Evolutionary conservation across 2,797 vertebrate genomes (phyloP), one percentile per base, ranked within the genome.

Genomic region (Mormyrus proboscirostris): DNA sequence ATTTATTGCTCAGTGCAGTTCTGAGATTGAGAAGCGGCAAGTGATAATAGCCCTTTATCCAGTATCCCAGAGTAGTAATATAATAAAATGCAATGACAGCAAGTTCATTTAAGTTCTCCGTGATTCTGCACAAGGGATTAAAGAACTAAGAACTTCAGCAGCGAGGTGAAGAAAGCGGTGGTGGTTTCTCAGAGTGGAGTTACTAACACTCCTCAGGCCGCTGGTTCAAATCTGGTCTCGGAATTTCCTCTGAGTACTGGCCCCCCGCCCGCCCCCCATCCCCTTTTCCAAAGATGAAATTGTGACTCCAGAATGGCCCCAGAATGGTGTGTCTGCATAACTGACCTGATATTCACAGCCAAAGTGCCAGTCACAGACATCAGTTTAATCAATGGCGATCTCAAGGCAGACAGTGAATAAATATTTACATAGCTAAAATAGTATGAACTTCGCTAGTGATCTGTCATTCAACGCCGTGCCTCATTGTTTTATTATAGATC

Each of bases 401-500:
- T 85, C 44, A 85, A 49, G 49, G 22, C 49, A 49, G 50, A 22
- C n/a, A 0, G 49, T 7, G 49, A 50, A 29, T 85, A 85, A 85
- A 85, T 85, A 85, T 85, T 51, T 85, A 85, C 47, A 85, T 85
- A 51, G 82, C 49, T 85, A 51, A 49, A 85, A 49, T 85, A 49
- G 82, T 25, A 85, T 14, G 47, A 14, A 25, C 82, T 29, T 25
- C n/a, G 3, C 10, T 85, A 85, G 8, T 2, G 44, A 25, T 50
- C 16, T 85, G 49, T 49, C 82, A 85, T 85, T 49, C 22, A 85
- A 22, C 47, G 1, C 47, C 10, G n/a, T 2, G 9, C 44, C 44
- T 49, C 22, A 44, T 85, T 85, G n/a, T 50, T 51, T 85, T 50
- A 85, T 51, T 85, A 85, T 47, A 85, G 44, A 25, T 50, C 47